Percentiles rank a stretch among this genome's conserved stretches.
These are phyloP conservation scores for Celastrina argiolus DNA, from an alignment of 2,888 invertebrate genomes.

Conservation along the genomic window DNA sequence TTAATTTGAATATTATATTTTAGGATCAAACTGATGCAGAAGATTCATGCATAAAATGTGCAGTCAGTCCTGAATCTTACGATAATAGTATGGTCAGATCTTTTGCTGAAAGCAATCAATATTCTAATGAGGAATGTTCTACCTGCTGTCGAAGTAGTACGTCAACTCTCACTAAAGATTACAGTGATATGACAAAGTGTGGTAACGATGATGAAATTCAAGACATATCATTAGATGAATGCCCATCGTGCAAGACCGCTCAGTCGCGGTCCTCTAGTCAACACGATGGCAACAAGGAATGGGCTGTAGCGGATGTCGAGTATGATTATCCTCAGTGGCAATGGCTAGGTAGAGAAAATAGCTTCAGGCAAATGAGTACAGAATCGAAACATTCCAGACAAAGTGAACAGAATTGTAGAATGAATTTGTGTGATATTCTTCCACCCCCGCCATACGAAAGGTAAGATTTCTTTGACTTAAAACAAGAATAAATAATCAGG, in stretches of 20 bases:
- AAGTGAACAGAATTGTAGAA: constrained; percentile 64
- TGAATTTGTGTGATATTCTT: constrained; percentile 70
- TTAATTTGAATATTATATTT: constrained; percentile 31
- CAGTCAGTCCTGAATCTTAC: constrained; percentile 75
- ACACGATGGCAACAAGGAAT: constrained; percentile 65
- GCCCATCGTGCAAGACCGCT: constrained; percentile 68
- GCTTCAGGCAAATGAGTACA: constrained; percentile 60
- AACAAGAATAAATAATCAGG: not conserved
- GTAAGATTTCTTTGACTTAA: constrained; percentile 40
- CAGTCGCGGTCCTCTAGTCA: constrained; percentile 69
- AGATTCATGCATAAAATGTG: constrained; percentile 75
- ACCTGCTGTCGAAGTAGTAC: constrained; percentile 70
- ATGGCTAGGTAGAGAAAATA: constrained; percentile 68
- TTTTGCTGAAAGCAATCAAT: constrained; percentile 67
- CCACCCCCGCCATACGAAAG: constrained; percentile 72
- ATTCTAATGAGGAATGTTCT: constrained; percentile 71
- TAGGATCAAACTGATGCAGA: constrained; percentile 73
- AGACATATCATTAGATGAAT: constrained; percentile 68
- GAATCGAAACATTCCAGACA: constrained; percentile 56
- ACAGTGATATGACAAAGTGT: constrained; percentile 73
- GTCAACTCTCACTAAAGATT: constrained; percentile 69
- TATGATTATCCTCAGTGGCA: constrained; percentile 75
- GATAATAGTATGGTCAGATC: constrained; percentile 74
- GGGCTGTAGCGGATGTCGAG: constrained; percentile 65
- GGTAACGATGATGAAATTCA: constrained; percentile 64